Percentiles rank a stretch among this genome's conserved stretches.
Evolutionary conservation across 37 sponge, comb jelly and placozoan species (phyloP).

Genomic region (Chondrosia reniformis): DNA sequence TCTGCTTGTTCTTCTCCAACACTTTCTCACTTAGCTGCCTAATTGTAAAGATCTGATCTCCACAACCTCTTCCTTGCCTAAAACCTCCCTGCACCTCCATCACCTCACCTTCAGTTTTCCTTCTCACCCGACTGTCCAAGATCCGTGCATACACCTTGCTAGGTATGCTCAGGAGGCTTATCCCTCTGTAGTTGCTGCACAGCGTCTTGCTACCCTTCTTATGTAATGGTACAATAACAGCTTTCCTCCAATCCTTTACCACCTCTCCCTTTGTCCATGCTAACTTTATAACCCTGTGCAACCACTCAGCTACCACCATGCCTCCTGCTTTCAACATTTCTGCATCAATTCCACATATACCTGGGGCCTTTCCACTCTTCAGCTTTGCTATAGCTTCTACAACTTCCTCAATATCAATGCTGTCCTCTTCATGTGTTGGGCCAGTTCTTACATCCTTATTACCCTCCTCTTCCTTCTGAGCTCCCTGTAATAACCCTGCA

Average conservation of each 20-base stretch:
- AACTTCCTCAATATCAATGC: too few species aligned
- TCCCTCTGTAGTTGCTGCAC: conserved; percentile 8
- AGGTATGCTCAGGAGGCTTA: conserved; percentile 12
- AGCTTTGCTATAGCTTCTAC: too few species aligned
- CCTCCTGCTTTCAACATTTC: conserved; percentile 9
- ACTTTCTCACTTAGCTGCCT: conserved; percentile 8
- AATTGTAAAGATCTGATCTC: conserved; percentile 24
- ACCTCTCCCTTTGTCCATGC: conserved; percentile 4
- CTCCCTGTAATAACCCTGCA: too few species aligned
- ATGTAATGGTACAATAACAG: conserved; percentile 4
- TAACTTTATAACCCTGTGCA: too few species aligned
- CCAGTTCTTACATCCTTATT: too few species aligned
- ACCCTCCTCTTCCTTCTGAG: too few species aligned
- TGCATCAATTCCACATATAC: neutral
- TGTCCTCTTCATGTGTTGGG: too few species aligned
- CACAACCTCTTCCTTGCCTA: conserved; percentile 12
- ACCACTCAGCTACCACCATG: neutral
- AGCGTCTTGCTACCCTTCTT: conserved; percentile 15
- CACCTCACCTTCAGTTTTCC: neutral
- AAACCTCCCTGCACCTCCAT: conserved; percentile 33
- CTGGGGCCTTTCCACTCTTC: neutral
- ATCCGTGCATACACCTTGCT: conserved; percentile 29
- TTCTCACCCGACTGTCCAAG: neutral
- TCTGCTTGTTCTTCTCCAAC: neutral
- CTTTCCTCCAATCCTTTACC: neutral